phyloP scores from a whole-genome alignment of 2,113 vertebrate species.

The Hemiscyllium ocellatum region DNA sequence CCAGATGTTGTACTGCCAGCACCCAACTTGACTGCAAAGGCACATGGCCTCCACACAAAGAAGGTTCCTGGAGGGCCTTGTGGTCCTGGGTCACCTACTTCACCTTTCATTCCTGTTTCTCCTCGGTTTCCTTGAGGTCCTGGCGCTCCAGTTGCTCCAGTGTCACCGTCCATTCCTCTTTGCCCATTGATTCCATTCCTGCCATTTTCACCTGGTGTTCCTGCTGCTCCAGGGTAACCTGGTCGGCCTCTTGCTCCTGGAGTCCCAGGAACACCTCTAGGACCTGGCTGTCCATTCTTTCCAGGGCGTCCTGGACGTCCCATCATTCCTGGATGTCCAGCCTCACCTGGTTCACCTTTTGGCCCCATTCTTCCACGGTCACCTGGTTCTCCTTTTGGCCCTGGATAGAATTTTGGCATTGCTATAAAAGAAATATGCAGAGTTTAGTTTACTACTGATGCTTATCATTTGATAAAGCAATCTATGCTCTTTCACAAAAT shows the following conservation, averaged over 20 bases:
- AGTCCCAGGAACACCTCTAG: neutral
- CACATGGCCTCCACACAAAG: neutral
- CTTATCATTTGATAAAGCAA: neutral
- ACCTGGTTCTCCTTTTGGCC: neutral
- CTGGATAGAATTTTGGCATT: neutral
- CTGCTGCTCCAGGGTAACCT: neutral
- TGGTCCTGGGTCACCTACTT: neutral
- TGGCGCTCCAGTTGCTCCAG: neutral
- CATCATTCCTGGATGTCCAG: neutral
- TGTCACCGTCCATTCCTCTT: neutral
- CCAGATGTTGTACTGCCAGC: neutral
- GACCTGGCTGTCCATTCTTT: neutral
- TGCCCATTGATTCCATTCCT: neutral
- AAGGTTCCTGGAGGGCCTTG: neutral
- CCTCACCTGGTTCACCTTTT: neutral
- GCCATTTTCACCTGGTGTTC: neutral
- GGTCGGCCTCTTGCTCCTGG: neutral
- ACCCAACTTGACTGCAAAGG: neutral
- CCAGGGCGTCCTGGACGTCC: neutral
- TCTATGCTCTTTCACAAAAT: too few species aligned
- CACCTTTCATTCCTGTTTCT: neutral
- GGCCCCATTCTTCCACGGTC: neutral
- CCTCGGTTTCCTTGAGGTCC: neutral
- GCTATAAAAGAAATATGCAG: neutral
- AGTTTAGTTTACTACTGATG: neutral